phyloP scores from a whole-genome alignment of 2,113 vertebrate genomes.

The Anser brachyrhynchus region DNA sequence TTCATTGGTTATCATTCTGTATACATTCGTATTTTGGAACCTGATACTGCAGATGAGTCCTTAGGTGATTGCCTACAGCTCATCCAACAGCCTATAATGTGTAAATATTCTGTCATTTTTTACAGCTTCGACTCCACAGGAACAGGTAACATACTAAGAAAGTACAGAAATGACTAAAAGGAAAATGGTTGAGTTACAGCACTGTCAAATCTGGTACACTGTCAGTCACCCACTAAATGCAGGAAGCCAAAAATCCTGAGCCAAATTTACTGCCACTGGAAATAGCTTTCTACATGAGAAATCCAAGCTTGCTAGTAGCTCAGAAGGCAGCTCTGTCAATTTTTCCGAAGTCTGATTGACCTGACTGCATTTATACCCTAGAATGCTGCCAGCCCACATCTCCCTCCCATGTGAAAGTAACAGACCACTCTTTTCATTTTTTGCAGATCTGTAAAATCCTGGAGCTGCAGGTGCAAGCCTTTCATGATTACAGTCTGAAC shows the following conservation, averaged over 20 bases:
- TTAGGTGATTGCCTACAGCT: background rate
- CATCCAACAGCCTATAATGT: rapidly evolving
- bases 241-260: background rate
- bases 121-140: background rate
- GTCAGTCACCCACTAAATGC: background rate
- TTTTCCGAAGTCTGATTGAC: background rate
- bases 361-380: background rate
- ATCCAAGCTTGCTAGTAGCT: background rate
- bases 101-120: background rate
- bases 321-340: background rate
- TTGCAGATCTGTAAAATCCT: background rate
- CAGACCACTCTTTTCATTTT: background rate
- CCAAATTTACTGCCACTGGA: background rate
- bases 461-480: background rate
- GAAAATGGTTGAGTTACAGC: background rate
- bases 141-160: background rate
- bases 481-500: background rate
- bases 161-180: background rate
- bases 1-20: background rate
- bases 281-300: background rate
- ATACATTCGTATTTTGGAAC: background rate
- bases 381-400: background rate
- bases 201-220: background rate
- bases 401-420: background rate
- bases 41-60: background rate